A percentile compares a stretch with the other conserved stretches of the same genome.
phyloP scores from a whole-genome alignment of 2,113 vertebrate species.

The Perccottus glenii region DNA sequence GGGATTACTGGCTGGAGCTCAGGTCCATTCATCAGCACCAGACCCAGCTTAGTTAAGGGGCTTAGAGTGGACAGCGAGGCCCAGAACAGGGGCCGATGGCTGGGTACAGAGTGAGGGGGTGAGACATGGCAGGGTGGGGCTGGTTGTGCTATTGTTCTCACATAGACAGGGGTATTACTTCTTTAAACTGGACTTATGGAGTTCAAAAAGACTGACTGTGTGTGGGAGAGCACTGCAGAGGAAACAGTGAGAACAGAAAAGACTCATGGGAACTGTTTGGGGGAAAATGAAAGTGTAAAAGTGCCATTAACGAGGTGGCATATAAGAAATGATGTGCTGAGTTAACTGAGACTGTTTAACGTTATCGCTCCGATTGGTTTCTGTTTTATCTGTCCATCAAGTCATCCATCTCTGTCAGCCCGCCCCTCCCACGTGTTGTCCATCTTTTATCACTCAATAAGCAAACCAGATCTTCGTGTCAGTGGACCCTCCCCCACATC shows the following conservation, averaged over 20 bases:
- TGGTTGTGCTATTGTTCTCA: conserved; percentile 58
- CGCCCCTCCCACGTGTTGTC: conserved; percentile 64
- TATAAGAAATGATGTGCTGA: conserved; percentile 5
- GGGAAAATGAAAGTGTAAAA: conserved; percentile 19
- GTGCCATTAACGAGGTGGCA: conserved; percentile 10
- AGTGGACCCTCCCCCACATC: conserved; percentile 33
- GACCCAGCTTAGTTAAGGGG: conserved; percentile 76
- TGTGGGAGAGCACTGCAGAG: conserved; percentile 3
- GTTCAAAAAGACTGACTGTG: conserved; percentile 41
- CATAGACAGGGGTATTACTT: conserved; percentile 51
- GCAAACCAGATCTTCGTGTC: conserved; percentile 71
- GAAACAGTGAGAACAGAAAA: not conserved
- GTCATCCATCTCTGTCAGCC: conserved; percentile 72
- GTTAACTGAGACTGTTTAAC: conserved; percentile 35
- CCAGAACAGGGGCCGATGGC: conserved; percentile 44
- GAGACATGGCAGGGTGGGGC: conserved; percentile 44
- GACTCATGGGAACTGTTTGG: conserved; percentile 20
- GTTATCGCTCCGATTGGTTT: conserved; percentile 17
- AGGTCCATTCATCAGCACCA: conserved; percentile 76
- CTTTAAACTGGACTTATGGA: conserved; percentile 34
- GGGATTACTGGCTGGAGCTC: conserved; percentile 71
- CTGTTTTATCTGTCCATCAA: conserved; percentile 50
- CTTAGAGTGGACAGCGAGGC: conserved; percentile 67
- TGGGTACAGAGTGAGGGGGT: conserved; percentile 45
- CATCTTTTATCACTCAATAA: conserved; percentile 78